Conservation (phyloP, 1,140 invertebrate genomes). For the Penaeus vannamei region DNA sequence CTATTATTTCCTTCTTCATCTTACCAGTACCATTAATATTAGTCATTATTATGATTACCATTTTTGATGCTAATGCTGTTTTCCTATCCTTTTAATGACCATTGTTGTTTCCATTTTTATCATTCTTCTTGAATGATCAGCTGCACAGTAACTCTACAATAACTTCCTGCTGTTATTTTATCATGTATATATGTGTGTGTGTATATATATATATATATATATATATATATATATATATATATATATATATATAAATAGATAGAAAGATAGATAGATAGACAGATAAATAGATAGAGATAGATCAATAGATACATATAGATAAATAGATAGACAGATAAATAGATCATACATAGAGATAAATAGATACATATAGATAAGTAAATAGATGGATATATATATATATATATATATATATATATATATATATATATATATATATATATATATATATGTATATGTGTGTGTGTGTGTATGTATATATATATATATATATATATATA, state of each 20-base stretch:
- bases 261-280: background rate
- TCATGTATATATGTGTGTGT: background rate
- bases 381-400: no score
- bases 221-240: background rate
- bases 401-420: no score
- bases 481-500: no score
- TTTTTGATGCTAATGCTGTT: background rate
- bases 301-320: background rate
- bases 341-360: no score
- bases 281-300: background rate
- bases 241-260: background rate
- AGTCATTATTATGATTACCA: background rate
- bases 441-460: no score
- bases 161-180: background rate
- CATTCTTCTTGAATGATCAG: background rate
- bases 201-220: slow-evolving; percentile 2
- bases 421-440: no score
- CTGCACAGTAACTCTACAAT: background rate
- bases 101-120: background rate
- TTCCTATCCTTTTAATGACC: background rate
- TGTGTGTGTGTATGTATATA: no score
- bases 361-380: no score
- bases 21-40: background rate
- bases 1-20: no score
- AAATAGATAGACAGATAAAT: background rate